Evolutionary conservation across 2,888 invertebrate species (phyloP), one percentile per base, ranked within the genome.

Genomic region (Panzeria rudis): DNA sequence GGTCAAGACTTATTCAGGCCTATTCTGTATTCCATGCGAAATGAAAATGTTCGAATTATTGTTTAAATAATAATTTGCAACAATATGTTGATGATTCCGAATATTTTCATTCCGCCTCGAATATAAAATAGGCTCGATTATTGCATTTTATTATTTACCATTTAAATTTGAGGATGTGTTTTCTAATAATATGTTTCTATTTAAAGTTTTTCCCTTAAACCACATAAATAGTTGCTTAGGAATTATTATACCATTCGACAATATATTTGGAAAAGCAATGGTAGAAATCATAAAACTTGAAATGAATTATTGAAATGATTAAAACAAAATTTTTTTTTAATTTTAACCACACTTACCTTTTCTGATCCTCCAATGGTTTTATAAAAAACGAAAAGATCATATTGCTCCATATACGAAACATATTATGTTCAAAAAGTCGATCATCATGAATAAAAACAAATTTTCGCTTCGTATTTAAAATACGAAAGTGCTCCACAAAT

Each of bases 341-440:
- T 15, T 29, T 35, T 15, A 8, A 11, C 3, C 13, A 41, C 17
- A 56, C 13, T 32, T 72, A 78, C 78, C 75, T 62, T 8, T 35
- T 72, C 54, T 68, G 41, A 87, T 68, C 91, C 86, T 87, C 92
- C 56, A 75, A 11, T 0, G 86, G 83, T 25, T 95, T 94, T 15
- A 97, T 92, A 87, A 97, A 97, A 8, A 97, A 91, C 0, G 96
- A 95, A 88, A 96, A 95, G 20, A 97, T 94, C 64, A 97, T 95
- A 84, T 95, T 94, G 84, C 95, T 95, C 97, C 97, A 97, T 15
- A 97, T 91, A 88, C 95, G 95, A 88, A 95, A 94, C 84, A 96
- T 92, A 6, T 95, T 94, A 86, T 94, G 93, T 69, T 93, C 93
- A 88, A 96, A 95, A 1, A 97, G 92, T 6, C 96, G 93, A 80